Evolutionary conservation across 2,888 invertebrate genomes (phyloP).

Genomic region (Tuta absoluta): DNA sequence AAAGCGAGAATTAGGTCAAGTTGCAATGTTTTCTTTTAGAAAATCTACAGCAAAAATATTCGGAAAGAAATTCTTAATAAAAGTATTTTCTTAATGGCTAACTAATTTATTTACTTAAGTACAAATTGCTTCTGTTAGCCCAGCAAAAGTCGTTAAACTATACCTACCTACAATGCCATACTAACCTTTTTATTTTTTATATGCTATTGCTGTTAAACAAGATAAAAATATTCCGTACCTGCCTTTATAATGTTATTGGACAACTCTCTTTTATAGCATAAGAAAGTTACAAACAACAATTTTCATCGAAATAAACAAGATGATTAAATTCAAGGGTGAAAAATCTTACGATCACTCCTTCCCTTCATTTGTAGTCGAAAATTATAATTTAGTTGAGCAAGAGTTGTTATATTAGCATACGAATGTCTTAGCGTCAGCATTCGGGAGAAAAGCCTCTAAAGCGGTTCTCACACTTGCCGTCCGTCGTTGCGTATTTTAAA

Average conservation of each 20-base stretch:
- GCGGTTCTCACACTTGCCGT: too few species aligned
- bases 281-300: conserved; percentile 35
- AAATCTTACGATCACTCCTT: conserved; percentile 57
- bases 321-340: conserved; percentile 57
- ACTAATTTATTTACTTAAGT: too few species aligned
- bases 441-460: conserved; percentile 60
- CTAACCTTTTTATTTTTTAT: background rate
- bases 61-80: too few species aligned
- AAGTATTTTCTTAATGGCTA: too few species aligned
- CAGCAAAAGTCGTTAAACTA: too few species aligned
- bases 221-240: background rate
- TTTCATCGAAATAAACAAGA: conserved; percentile 41
- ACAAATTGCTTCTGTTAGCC: too few species aligned
- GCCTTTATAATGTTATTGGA: background rate
- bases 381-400: conserved; percentile 65
- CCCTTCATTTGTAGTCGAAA: conserved; percentile 57
- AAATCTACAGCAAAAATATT: background rate
- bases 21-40: conserved; percentile 5
- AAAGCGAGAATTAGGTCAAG: conserved; percentile 43
- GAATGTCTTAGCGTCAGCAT: conserved; percentile 50
- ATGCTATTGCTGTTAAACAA: background rate
- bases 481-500: too few species aligned
- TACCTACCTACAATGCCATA: too few species aligned
- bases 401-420: conserved; percentile 72
- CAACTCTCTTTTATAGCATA: conserved; percentile 16